Evolutionary conservation across 2,888 invertebrate genomes (phyloP), one percentile per base, ranked within the genome.

Genomic region (Dermolepida albohirtum): DNA sequence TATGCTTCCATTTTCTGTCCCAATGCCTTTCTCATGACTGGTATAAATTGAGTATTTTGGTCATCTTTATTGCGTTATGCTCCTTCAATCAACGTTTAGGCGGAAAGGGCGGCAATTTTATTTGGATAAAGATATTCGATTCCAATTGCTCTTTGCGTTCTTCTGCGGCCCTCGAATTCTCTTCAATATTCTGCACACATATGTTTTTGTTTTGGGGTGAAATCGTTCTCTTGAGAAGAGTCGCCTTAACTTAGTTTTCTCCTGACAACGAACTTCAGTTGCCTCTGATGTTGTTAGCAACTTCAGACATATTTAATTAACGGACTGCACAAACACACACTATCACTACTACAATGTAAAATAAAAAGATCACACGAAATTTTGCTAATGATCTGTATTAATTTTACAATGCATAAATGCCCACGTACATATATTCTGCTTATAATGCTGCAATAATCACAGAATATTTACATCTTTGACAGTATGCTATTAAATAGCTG

Each of bases 81-180:
- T 75, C 95, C 95, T 80, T 95, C 95, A 76, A 96, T 93, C 71
- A 89, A 89, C 87, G 94, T 89, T 85, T 95, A 93, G 71, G 91
- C 91, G 34, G 93, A 89, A 74, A 95, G 87, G 54, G 89, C 90
- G 6, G 93, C 94, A 85, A 95, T 90, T 85, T 93, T 94, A 83
- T n/a, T n/a, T n/a, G n/a, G n/a, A n/a, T n/a, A n/a, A n/a, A n/a
- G n/a, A n/a, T n/a, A n/a, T 90, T 92, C 66, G 92, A 91, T 84
- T 96, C 95, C 83, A 95, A 84, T 74, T 90, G 91, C 90, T 92
- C 89, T 87, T 97, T 92, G 82, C 97, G 90, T 82, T 97, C 96
- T 81, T 96, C 96, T 52, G 97, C 97, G 11, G 95, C 95, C 84
- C 92, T 92, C 64, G 97, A 88, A 83, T 97, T 97, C 81, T 94